These are phyloP conservation scores for Trididemnum miniatum DNA, from an alignment of 23 tunicate species.

Conservation along the genomic window DNA sequence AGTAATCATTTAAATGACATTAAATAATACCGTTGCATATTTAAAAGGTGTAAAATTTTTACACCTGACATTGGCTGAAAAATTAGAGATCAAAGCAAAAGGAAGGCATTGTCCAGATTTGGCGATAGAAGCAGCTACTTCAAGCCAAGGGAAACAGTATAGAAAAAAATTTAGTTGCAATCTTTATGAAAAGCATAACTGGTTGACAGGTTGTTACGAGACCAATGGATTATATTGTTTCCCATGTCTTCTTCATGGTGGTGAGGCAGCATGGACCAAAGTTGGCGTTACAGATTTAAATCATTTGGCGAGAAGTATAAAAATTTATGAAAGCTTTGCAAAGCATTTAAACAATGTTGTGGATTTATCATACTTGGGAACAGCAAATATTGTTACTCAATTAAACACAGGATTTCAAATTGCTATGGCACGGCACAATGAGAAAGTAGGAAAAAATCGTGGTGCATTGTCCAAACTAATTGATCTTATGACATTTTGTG, in stretches of 20 bases:
- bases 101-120: not conserved
- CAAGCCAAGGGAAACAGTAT: not conserved
- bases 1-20: no score
- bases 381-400: not conserved
- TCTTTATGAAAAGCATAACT: not conserved
- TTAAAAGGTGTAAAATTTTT: not conserved
- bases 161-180: not conserved
- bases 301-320: not conserved
- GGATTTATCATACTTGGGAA: not conserved
- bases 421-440: not conserved
- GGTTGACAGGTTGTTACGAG: not conserved
- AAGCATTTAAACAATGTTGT: slow-evolving; percentile 17
- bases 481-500: no score
- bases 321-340: not conserved
- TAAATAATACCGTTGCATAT: slow-evolving; percentile 4
- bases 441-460: slow-evolving; percentile 13
- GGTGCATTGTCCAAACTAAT: not conserved
- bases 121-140: not conserved
- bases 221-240: slow-evolving; percentile 28
- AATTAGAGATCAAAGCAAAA: not conserved
- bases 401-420: not conserved
- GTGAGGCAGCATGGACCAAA: slow-evolving; percentile 21
- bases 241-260: slow-evolving; percentile 15
- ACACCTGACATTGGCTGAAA: not conserved
- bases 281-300: not conserved